Evolutionary conservation across 2,797 vertebrate genomes (phyloP), one percentile per base, ranked within the genome.

Genomic region (Gorsachius magnificus): DNA sequence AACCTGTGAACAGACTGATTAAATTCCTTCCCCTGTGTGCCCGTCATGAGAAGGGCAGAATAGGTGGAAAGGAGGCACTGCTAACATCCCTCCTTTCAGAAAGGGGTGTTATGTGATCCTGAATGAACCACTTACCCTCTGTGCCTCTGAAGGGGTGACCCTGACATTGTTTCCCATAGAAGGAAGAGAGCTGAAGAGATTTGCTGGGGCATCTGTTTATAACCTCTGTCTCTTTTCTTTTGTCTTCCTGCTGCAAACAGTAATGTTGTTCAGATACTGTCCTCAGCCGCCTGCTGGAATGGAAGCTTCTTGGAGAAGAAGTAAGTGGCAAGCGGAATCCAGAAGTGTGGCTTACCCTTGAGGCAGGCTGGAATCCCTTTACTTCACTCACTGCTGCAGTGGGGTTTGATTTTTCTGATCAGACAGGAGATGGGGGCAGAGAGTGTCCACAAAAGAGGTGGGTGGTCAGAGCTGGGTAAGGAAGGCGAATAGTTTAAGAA

Each of bases 231-330:
- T 81, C 53, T 92, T 89, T 84, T 90, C 54, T 64, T 69, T 91
- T 89, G 26, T 87, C 13, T 94, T 96, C 87, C 89, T 75, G 69
- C 74, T 86, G 70, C 96, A 70, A 96, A 65, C 97, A 99, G 99
- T 93, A 98, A 99, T 92, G 98, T 99, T 89, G 98, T 99, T 68
- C 98, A 99, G 97, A 99, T 99, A 61, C 96, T 99, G 58, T 99
- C 99, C 60, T 99, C 99, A 4, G 98, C 99, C 72, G 99, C 99
- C 53, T 99, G 99, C 97, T 99, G 99, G 99, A 99, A 99, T 83
- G 99, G 98, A 98, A 99, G 99, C 97, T 99, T 99, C 97, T 98
- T 99, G 97, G 99, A 99, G 97, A 99, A 99, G 97, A 99, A 99
- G 99, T 99, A 97, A 98, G 97, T 96, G 51, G 29, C 51, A 87